A percentile compares a stretch with the other conserved stretches of the same genome.
Evolutionary conservation across 2,888 invertebrate species (phyloP).

Genomic region (Tryphoninae sp.): DNA sequence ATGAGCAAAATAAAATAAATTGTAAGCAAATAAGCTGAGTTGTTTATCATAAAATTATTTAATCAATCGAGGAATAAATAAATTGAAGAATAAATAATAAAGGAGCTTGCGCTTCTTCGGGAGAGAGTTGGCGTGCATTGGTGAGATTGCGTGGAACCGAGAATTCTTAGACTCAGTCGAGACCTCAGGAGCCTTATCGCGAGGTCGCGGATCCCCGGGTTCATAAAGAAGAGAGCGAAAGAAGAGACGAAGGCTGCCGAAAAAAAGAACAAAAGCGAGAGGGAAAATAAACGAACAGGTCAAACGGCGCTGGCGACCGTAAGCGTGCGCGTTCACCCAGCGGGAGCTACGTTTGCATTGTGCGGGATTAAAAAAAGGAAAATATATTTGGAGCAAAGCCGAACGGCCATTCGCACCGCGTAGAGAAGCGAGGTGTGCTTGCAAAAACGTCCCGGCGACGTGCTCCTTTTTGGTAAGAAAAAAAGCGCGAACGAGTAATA

Average conservation of each 20-base stretch:
- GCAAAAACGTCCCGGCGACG: conserved; percentile 18
- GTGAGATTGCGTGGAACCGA: neutral
- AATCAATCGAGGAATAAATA: too few relatives aligned
- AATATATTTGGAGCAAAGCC: conserved; percentile 53
- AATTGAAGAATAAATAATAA: neutral
- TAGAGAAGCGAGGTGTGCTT: neutral
- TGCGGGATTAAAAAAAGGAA: conserved; percentile 21
- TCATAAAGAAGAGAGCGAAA: conserved; percentile 54
- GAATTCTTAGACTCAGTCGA: conserved; percentile 21
- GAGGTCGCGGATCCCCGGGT: conserved; percentile 32
- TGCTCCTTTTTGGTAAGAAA: conserved; percentile 29
- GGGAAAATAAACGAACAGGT: conserved; percentile 41
- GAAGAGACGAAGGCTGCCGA: conserved; percentile 28
- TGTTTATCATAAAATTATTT: too few relatives aligned
- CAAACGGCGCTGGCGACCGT: conserved; percentile 57
- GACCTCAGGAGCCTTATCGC: neutral
- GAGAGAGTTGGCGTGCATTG: neutral
- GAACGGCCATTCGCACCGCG: neutral
- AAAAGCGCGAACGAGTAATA: conserved; percentile 71
- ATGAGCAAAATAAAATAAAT: too few relatives aligned
- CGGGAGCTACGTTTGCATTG: conserved; percentile 57
- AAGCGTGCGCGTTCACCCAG: conserved; percentile 50
- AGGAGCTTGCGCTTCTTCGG: conserved; percentile 1
- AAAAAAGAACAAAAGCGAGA: conserved; percentile 29
- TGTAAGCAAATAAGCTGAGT: too few relatives aligned